Evolutionary conservation across 2,113 vertebrate species (phyloP).

Genomic region (Zingel zingel): DNA sequence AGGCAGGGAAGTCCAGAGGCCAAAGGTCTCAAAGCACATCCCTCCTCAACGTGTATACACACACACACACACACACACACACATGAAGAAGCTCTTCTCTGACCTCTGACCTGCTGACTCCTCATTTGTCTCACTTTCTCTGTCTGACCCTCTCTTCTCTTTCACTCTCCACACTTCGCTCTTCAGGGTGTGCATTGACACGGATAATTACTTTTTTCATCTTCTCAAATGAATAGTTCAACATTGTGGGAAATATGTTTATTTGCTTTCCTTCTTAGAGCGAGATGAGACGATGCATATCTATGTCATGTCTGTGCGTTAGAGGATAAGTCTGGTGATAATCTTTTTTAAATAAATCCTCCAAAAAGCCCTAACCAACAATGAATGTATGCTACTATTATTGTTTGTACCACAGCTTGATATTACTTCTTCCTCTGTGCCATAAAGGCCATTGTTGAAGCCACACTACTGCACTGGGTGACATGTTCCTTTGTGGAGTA

Average conservation of each 20-base stretch:
- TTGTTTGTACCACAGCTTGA: background rate
- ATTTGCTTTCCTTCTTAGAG: background rate
- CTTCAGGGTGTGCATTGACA: constrained; percentile 15
- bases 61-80: constrained; percentile 28
- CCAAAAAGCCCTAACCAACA: background rate
- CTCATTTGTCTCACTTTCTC: constrained; percentile 65
- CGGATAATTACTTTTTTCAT: constrained; percentile 19
- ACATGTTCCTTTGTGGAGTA: no score
- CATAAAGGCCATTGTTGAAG: no score
- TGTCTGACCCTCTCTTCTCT: constrained; percentile 42
- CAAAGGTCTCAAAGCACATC: constrained; percentile 51
- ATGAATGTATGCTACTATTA: background rate
- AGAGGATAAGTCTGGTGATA: background rate
- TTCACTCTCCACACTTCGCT: constrained; percentile 30
- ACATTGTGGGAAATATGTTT: background rate
- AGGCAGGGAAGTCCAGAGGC: constrained; percentile 50
- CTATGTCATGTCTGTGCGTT: background rate
- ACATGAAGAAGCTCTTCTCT: constrained; percentile 31
- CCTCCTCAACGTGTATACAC: constrained; percentile 20
- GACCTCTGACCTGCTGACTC: constrained; percentile 61
- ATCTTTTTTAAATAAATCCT: background rate
- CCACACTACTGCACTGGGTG: no score
- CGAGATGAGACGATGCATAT: background rate
- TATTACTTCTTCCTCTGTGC: no score
- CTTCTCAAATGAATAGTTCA: background rate